Conservation (phyloP, 1,140 invertebrate genomes). For the Pararge aegeria region DNA sequence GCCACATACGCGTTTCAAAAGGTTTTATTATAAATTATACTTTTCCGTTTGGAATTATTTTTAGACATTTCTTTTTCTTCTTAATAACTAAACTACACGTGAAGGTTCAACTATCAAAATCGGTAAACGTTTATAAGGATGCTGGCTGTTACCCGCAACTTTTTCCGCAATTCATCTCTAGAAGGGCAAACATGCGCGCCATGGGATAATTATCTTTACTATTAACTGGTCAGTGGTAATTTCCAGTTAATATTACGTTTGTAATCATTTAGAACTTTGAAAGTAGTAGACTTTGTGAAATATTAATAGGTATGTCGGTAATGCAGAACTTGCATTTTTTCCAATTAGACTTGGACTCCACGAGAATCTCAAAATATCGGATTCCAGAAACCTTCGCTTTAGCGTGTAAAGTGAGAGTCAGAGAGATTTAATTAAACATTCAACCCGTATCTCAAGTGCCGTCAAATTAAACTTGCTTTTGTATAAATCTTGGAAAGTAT, state of each 20-base stretch:
- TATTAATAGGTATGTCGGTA: not conserved
- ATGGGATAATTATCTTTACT: too few relatives aligned
- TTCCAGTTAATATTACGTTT: too few relatives aligned
- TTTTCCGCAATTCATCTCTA: too few relatives aligned
- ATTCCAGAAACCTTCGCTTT: not conserved
- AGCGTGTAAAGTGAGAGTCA: slow-evolving; percentile 10
- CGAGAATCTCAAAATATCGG: slow-evolving; percentile 2
- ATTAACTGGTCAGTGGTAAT: too few relatives aligned
- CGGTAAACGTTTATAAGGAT: too few relatives aligned
- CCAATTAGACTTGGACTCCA: not conserved
- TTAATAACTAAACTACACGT: too few relatives aligned
- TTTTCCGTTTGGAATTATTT: not conserved
- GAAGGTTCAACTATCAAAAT: too few relatives aligned
- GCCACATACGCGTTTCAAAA: slow-evolving; percentile 3
- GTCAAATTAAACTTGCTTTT: slow-evolving; percentile 17
- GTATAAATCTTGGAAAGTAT: slow-evolving; percentile 17
- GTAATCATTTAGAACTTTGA: too few relatives aligned
- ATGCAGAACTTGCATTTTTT: not conserved
- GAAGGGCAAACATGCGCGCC: too few relatives aligned
- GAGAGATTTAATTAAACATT: slow-evolving; percentile 23
- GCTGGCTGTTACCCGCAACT: too few relatives aligned
- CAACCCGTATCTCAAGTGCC: slow-evolving; percentile 13
- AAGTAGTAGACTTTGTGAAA: not conserved
- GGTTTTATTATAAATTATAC: slow-evolving; percentile 8
- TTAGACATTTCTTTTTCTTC: too few relatives aligned